Conservation (phyloP, 2,888 invertebrate species). For the Creontiades dilutus region DNA sequence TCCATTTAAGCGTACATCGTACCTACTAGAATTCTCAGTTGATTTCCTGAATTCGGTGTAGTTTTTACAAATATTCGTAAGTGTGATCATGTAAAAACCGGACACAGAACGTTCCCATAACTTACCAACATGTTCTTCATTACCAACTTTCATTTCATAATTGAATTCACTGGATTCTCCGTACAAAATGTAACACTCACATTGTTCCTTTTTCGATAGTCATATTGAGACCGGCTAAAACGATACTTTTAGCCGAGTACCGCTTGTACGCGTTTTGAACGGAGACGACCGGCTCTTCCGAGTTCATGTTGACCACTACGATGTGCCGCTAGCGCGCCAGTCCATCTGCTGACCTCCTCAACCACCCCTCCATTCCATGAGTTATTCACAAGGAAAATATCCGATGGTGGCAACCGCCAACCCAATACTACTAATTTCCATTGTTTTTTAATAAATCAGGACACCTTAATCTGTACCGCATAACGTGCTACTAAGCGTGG, state of each 20-base stretch:
- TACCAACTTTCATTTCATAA: no score
- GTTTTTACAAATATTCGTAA: no score
- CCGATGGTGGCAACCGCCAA: conserved; percentile 9
- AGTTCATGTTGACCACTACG: background rate
- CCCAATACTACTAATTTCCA: background rate
- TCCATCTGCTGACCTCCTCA: background rate
- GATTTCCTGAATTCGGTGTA: no score
- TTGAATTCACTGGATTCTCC: no score
- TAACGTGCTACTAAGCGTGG: background rate
- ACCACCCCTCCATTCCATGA: background rate
- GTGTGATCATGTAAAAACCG: no score
- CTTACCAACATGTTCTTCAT: no score
- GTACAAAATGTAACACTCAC: conserved; percentile 80
- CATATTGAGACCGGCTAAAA: conserved; percentile 92
- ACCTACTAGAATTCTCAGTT: no score
- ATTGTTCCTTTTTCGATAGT: conserved; percentile 93
- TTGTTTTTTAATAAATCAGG: conserved; percentile 4
- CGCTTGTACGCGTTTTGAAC: conserved; percentile 76
- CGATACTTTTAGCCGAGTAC: conserved; percentile 77
- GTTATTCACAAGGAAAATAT: background rate
- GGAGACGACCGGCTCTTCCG: conserved; percentile 71
- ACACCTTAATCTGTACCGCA: background rate
- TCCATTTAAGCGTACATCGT: no score
- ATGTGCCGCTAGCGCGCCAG: background rate
- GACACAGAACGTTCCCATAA: no score